These are phyloP conservation scores for Hippasteria phrygiana DNA, from an alignment of 53 echinoderm and acorn worm genomes.

Conservation along the genomic window DNA sequence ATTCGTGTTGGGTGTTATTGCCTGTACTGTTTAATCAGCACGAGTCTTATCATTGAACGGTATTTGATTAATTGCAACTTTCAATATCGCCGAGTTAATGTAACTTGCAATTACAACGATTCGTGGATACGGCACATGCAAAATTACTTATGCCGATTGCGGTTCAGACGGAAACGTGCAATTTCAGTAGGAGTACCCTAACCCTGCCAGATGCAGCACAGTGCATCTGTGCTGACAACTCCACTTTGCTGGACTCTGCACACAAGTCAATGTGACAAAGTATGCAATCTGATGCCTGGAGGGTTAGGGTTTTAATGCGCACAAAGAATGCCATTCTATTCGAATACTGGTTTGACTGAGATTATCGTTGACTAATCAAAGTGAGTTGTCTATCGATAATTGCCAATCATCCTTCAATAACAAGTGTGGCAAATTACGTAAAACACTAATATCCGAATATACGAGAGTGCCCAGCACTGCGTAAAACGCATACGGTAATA, in stretches of 20 bases:
- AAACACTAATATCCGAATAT: too few relatives aligned
- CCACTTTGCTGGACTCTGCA: too few relatives aligned
- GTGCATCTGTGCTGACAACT: too few relatives aligned
- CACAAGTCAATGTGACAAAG: too few relatives aligned
- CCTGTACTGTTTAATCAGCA: constrained; percentile 33
- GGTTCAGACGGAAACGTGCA: neutral
- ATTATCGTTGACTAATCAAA: constrained; percentile 4
- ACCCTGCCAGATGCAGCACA: too few relatives aligned
- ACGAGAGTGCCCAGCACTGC: too few relatives aligned
- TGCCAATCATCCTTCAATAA: constrained; percentile 18
- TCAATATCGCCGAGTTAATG: constrained; percentile 26
- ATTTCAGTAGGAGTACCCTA: too few relatives aligned
- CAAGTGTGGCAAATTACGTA: neutral
- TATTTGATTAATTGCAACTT: constrained; percentile 54
- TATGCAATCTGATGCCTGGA: too few relatives aligned
- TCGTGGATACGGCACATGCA: constrained; percentile 2
- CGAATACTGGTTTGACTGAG: neutral
- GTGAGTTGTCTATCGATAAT: constrained; percentile 2
- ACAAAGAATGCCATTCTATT: neutral
- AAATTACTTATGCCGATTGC: constrained; percentile 28
- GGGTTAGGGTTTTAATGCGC: too few relatives aligned
- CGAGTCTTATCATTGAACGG: constrained; percentile 38
- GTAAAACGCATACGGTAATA: too few relatives aligned
- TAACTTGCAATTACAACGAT: neutral
- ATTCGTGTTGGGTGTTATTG: constrained; percentile 14